Evolutionary conservation across 2,888 invertebrate species (phyloP).

Genomic region (Pristionchus arcanus): DNA sequence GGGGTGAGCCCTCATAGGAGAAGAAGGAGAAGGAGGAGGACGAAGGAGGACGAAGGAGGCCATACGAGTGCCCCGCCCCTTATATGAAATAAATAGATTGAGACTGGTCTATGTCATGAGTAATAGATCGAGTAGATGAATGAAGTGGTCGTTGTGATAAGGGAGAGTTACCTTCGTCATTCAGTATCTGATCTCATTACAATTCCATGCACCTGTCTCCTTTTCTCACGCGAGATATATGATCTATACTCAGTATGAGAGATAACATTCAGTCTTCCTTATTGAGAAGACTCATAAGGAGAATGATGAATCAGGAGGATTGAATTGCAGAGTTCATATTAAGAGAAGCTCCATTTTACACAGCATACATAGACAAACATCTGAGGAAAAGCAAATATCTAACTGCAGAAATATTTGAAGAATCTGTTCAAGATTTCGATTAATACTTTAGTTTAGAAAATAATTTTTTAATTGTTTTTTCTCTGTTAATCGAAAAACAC

Average conservation of each 20-base stretch:
- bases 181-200: not conserved
- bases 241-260: not conserved
- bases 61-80: not conserved
- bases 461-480: too few relatives aligned
- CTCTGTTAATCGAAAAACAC: too few relatives aligned
- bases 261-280: not conserved
- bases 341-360: not conserved
- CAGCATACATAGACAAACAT: not conserved
- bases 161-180: not conserved
- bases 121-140: not conserved
- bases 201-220: not conserved
- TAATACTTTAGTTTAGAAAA: too few relatives aligned
- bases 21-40: not conserved
- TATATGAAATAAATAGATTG: slow-evolving; percentile 18
- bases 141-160: not conserved
- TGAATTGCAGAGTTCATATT: not conserved
- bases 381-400: not conserved
- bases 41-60: not conserved
- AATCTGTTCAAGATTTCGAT: too few relatives aligned
- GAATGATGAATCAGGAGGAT: not conserved
- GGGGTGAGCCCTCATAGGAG: not conserved
- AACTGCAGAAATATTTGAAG: too few relatives aligned
- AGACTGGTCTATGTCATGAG: not conserved
- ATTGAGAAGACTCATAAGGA: not conserved
- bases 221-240: not conserved